Evolutionary conservation across 2,797 vertebrate species (phyloP).

Genomic region (Tamandua tetradactyla): DNA sequence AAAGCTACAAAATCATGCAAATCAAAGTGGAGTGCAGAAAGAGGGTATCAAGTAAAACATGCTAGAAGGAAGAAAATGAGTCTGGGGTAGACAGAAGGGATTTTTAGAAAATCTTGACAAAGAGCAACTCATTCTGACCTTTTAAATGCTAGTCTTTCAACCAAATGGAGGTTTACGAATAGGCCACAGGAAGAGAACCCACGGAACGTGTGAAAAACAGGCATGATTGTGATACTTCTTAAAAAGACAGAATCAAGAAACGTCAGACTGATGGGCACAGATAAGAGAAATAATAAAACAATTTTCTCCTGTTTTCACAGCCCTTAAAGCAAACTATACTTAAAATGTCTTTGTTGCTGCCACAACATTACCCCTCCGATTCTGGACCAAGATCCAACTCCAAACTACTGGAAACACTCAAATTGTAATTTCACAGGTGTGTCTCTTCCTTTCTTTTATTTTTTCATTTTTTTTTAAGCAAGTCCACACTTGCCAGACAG

Average conservation of each 20-base stretch:
- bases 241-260: neutral
- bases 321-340: neutral
- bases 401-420: slow-evolving; percentile 48
- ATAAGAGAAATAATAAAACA: neutral
- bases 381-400: slow-evolving; percentile 8
- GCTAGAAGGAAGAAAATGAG: neutral
- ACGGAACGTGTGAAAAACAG: neutral
- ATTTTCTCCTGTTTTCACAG: neutral
- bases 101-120: neutral
- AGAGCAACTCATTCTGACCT: neutral
- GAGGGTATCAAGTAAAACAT: neutral
- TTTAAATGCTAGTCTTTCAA: neutral
- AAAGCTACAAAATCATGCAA: neutral
- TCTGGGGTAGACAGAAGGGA: neutral
- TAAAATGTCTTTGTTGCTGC: neutral
- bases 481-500: neutral
- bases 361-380: slow-evolving; percentile 11
- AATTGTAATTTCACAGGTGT: neutral
- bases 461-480: neutral
- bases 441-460: neutral
- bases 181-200: neutral
- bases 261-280: neutral
- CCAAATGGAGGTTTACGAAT: neutral
- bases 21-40: neutral
- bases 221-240: accelerated